Percentiles rank a stretch among this genome's conserved stretches.
Evolutionary conservation across 2,113 vertebrate genomes (phyloP).

Genomic region (Syngnathus scovelli): DNA sequence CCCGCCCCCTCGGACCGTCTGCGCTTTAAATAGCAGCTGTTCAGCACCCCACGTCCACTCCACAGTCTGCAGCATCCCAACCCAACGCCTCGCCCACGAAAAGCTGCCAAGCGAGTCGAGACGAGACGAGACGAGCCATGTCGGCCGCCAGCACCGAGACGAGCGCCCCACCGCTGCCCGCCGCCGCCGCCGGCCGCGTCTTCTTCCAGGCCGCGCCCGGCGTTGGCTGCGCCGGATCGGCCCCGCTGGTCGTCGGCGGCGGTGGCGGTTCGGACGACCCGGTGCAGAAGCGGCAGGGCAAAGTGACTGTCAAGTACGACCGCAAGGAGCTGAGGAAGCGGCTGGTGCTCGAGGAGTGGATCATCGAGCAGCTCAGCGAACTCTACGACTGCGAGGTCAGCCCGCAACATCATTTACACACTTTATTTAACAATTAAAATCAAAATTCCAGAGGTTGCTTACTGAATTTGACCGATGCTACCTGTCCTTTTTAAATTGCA

Average conservation of each 20-base stretch:
- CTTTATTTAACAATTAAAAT: no score
- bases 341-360: conserved; percentile 93
- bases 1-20: conserved; percentile 55
- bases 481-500: not conserved
- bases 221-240: conserved; percentile 69
- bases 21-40: conserved; percentile 79
- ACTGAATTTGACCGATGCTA: not conserved
- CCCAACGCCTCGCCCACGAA: conserved; percentile 3
- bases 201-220: conserved; percentile 82
- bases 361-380: conserved; percentile 91
- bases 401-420: not conserved
- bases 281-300: conserved; percentile 85
- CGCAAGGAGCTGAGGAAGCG: conserved; percentile 92
- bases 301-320: conserved; percentile 97
- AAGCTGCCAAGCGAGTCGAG: no score
- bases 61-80: conserved; percentile 33
- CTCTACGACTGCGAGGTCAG: conserved; percentile 93
- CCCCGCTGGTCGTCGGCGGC: conserved; percentile 42
- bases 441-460: not conserved
- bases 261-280: conserved; percentile 63
- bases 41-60: conserved; percentile 50
- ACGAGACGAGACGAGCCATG: conserved; percentile 46
- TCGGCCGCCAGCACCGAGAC: conserved; percentile 74
- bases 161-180: conserved; percentile 64
- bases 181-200: conserved; percentile 73